A percentile compares a stretch with the other conserved stretches of the same genome.
These are phyloP conservation scores for Chlorospingus semifuscus DNA, from an alignment of 2,797 vertebrate species.

Conservation along the genomic window DNA sequence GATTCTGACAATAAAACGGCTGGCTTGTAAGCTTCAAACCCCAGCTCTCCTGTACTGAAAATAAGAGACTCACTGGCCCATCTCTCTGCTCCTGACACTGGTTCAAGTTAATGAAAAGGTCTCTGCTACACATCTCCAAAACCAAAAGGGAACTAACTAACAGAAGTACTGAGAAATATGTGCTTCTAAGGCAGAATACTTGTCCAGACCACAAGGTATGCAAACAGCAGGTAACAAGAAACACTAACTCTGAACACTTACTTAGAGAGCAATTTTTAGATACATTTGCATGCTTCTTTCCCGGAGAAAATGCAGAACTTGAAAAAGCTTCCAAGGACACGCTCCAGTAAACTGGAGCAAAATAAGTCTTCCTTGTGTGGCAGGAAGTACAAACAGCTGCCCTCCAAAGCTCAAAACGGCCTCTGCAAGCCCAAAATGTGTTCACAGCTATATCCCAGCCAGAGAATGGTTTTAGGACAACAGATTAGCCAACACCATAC, in stretches of 20 bases:
- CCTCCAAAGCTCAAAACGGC: background rate
- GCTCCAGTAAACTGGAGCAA: background rate
- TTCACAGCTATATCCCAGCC: background rate
- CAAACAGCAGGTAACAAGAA: background rate
- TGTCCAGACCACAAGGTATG: background rate
- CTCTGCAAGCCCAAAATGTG: background rate
- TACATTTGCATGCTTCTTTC: background rate
- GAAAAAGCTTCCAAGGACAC: background rate
- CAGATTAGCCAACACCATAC: background rate
- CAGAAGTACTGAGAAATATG: background rate
- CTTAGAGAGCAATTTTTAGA: background rate
- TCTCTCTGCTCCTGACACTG: background rate
- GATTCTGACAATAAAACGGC: background rate
- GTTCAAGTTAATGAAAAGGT: background rate
- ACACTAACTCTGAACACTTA: background rate
- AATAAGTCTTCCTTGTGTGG: background rate
- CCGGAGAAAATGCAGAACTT: background rate
- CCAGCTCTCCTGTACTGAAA: background rate
- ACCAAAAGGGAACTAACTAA: background rate
- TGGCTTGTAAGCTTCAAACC: background rate
- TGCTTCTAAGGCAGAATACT: background rate
- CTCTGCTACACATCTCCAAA: background rate
- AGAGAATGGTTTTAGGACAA: background rate
- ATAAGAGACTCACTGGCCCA: background rate
- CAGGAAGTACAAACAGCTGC: background rate